Base-by-base conservation (phyloP, 2,888 invertebrate genomes). In the Poecilus cupreus region DNA sequence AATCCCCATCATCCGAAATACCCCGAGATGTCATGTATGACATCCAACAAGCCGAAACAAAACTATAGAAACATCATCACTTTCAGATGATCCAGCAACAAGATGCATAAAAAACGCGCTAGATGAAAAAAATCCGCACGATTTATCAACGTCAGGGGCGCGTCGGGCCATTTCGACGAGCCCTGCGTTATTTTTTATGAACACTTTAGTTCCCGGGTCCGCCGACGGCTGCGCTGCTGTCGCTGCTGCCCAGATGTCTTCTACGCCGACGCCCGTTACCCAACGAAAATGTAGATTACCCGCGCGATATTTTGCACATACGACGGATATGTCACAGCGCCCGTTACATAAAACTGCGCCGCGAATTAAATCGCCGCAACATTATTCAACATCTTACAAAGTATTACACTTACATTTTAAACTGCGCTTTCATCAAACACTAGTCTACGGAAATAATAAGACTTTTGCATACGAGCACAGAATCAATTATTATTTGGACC, bases 131-230 rank as follows among this genome's bases (percentile, higher is more conserved):
- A 81, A 81, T 81, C 60, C 46, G 32, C 24, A 32, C 75, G 81
- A 81, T 81, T 81, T 75, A 81, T 81, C 81, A 81, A 74, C 43
- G 81, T 81, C 81, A 75, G 18, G 11, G 37, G 70, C 54, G 24
- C 78, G 60, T 43, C 26, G 43, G 13, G 32, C 54, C 64, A 79
- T 79, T 78, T 49, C 51, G 13, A 37, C 32, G 18, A 26, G 43
- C 43, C 60, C 37, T 46, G 75, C 64, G 75, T 81, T 81, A 81
- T 81, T 81, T 81, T 81, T 81, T 81, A 81, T 81, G 81, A 75
- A 80, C 80, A 80, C 57, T 80, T 80, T 72, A 80, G 80, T 74
- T 51, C 70, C 10, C 32, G 24, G 49, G 70, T 37, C 43, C 16
- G 16, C 70, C 46, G 26, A 26, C 46, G 39, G 49, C 24, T 43